Evolutionary conservation across 2,113 vertebrate genomes (phyloP).

Genomic region (Xenus cinereus): DNA sequence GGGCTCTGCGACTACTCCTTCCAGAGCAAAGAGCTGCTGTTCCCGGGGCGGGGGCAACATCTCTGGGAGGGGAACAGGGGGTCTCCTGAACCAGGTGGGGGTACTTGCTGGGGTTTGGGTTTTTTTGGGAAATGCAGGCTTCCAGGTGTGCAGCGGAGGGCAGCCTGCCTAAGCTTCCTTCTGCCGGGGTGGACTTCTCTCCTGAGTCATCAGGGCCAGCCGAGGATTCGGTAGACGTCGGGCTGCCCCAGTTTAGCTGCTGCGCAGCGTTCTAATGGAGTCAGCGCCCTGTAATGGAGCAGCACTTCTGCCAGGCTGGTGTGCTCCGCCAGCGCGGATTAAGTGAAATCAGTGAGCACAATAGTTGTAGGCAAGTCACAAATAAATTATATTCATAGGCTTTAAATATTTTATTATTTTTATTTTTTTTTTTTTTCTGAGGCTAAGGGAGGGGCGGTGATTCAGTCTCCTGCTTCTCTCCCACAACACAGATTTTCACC

Average conservation of each 20-base stretch:
- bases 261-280: background rate
- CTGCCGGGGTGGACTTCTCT: background rate
- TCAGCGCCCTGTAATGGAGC: background rate
- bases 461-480: background rate
- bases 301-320: conserved; percentile 15
- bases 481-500: background rate
- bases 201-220: conserved; percentile 1
- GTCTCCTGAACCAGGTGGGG: too few species aligned
- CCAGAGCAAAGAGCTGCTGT: background rate
- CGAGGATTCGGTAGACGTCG: background rate
- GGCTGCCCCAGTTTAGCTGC: conserved; percentile 36
- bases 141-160: background rate
- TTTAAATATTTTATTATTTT: conserved; percentile 39
- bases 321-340: background rate
- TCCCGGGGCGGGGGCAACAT: accelerated
- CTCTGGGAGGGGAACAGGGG: accelerated
- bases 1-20: background rate
- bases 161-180: background rate
- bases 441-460: background rate
- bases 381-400: conserved; percentile 41
- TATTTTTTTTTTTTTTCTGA: background rate
- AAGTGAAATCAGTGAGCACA: conserved; percentile 38
- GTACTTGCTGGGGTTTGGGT: accelerated
- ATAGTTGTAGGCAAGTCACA: conserved; percentile 40
- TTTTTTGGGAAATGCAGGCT: background rate